Conservation (phyloP, 2,113 vertebrate species). For the Brachypteracias leptosomus region DNA sequence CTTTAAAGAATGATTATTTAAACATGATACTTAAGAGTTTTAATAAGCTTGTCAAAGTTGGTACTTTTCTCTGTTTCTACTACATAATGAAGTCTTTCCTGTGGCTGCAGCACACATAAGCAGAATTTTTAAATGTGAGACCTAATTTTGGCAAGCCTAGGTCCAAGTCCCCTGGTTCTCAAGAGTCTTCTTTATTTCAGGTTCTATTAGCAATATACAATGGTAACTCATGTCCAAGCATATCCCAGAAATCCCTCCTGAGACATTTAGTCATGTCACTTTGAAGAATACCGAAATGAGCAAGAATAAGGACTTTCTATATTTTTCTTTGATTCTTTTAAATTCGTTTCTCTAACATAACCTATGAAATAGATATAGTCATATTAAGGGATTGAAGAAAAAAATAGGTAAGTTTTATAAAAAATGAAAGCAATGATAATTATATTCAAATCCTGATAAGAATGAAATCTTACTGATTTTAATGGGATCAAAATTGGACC, state of each 20-base stretch:
- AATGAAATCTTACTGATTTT: slow-evolving; percentile 37
- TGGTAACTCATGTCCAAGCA: background rate
- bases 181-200: slow-evolving; percentile 18
- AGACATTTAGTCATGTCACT: slow-evolving; percentile 29
- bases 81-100: background rate
- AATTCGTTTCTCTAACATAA: background rate
- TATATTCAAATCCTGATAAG: slow-evolving; percentile 56
- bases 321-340: slow-evolving; percentile 20
- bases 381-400: slow-evolving; percentile 11
- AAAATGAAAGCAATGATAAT: slow-evolving; percentile 51
- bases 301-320: background rate
- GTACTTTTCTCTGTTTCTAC: background rate
- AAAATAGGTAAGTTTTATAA: background rate
- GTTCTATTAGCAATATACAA: background rate
- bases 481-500: slow-evolving; percentile 16
- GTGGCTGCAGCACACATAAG: background rate
- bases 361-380: background rate
- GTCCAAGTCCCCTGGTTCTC: background rate
- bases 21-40: background rate
- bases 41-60: background rate
- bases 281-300: slow-evolving; percentile 49
- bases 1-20: background rate
- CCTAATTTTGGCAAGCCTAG: slow-evolving; percentile 15
- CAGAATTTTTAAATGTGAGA: slow-evolving; percentile 35
- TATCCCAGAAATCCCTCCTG: slow-evolving; percentile 24